phyloP scores from a whole-genome alignment of 2,113 vertebrate genomes.

The Sphyrna mokarran region DNA sequence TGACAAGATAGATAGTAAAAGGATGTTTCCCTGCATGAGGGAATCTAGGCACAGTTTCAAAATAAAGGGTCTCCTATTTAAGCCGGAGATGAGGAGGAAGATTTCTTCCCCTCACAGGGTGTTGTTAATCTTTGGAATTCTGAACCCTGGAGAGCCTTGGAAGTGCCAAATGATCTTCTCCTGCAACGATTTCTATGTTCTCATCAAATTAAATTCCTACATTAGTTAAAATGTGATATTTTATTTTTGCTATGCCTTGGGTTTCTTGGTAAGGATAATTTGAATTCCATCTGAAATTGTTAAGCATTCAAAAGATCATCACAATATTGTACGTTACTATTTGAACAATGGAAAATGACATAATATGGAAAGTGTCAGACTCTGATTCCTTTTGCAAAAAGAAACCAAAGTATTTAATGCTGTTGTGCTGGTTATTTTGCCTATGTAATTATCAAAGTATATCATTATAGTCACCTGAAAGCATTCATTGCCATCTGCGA shows the following conservation, averaged over 20 bases:
- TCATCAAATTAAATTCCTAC: background rate
- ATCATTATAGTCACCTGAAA: background rate
- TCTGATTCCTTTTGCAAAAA: background rate
- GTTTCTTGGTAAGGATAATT: background rate
- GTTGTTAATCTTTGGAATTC: too few species aligned
- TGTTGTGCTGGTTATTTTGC: background rate
- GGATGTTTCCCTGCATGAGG: too few species aligned
- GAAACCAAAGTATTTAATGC: background rate
- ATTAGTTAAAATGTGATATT: background rate
- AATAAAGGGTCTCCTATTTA: too few species aligned
- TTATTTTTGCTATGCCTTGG: background rate
- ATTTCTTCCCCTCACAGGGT: too few species aligned
- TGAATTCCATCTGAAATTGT: background rate
- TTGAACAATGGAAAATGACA: background rate
- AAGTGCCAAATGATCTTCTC: too few species aligned
- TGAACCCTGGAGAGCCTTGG: too few species aligned
- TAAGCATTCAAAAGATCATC: background rate
- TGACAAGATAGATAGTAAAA: too few species aligned
- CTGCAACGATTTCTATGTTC: too few species aligned
- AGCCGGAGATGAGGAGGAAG: too few species aligned
- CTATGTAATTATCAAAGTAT: background rate
- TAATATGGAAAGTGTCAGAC: background rate
- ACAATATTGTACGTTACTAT: background rate
- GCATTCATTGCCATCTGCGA: background rate
- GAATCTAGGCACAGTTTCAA: too few species aligned